Evolutionary conservation across 1,140 invertebrate genomes (phyloP).

Genomic region (Brachionus asplanchnoidis): DNA sequence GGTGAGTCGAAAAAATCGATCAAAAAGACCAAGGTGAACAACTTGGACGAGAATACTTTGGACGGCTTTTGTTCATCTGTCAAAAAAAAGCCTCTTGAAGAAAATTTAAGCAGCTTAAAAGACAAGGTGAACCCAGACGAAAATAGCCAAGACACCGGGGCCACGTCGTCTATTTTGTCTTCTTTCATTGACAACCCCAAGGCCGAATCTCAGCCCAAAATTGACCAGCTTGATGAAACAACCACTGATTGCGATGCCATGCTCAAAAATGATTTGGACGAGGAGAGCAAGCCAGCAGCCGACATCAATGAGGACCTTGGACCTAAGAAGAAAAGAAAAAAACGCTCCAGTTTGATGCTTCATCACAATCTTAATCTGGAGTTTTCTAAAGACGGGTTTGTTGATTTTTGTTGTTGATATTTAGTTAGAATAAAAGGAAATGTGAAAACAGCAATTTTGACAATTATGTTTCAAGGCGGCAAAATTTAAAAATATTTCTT

Average conservation of each 20-base stretch:
- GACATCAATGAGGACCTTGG: not conserved
- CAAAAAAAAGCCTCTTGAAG: not conserved
- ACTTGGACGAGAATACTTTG: constrained; percentile 7
- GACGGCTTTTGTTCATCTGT: not conserved
- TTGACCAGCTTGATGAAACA: not conserved
- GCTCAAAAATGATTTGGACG: not conserved
- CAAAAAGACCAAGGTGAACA: not conserved
- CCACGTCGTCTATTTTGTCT: not conserved
- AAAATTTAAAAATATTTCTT: not conserved
- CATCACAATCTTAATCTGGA: constrained; percentile 17
- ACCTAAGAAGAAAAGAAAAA: constrained; percentile 9
- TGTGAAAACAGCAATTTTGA: not conserved
- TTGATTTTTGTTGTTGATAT: not conserved
- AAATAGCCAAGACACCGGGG: not conserved
- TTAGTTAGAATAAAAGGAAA: not conserved
- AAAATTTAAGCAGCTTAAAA: not conserved
- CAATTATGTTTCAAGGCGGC: not conserved
- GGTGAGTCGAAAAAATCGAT: not conserved
- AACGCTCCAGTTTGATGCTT: not conserved
- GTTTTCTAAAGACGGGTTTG: not conserved
- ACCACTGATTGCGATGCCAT: not conserved
- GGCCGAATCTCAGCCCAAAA: not conserved
- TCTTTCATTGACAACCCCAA: not conserved
- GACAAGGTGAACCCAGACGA: not conserved
- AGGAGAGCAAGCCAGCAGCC: not conserved